phyloP scores from a whole-genome alignment of 2,113 vertebrate species.

The Elaphurus davidianus region DNA sequence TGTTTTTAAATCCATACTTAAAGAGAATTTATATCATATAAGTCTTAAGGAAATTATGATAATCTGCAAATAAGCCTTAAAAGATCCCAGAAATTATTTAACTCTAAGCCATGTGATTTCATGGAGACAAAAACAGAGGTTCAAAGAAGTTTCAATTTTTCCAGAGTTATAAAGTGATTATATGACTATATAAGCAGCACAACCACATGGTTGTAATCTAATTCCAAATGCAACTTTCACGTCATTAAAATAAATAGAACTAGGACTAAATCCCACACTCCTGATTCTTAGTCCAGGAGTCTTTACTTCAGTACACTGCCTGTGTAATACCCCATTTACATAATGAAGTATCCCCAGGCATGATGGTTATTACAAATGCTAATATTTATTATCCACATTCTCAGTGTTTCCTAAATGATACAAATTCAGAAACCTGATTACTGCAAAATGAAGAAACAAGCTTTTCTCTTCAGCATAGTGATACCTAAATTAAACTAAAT shows the following conservation, averaged over 20 bases:
- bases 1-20: not conserved
- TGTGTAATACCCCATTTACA: not conserved
- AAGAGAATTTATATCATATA: not conserved
- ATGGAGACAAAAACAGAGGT: not conserved
- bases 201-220: not conserved
- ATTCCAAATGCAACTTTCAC: not conserved
- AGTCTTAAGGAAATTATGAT: not conserved
- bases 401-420: not conserved
- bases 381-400: slow-evolving; percentile 8
- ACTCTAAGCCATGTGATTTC: not conserved
- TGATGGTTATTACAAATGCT: not conserved
- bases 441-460: not conserved
- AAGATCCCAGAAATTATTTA: not conserved
- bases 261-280: not conserved
- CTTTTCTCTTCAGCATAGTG: not conserved
- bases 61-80: not conserved
- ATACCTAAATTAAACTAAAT: not conserved
- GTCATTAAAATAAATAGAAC: not conserved
- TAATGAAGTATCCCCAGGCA: not conserved
- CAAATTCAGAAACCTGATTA: not conserved
- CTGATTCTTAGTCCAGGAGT: not conserved
- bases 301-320: not conserved
- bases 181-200: not conserved
- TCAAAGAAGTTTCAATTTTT: not conserved
- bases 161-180: not conserved